phyloP scores from a whole-genome alignment of 2,797 vertebrate species.

The Amblyopsis hoosieri region DNA sequence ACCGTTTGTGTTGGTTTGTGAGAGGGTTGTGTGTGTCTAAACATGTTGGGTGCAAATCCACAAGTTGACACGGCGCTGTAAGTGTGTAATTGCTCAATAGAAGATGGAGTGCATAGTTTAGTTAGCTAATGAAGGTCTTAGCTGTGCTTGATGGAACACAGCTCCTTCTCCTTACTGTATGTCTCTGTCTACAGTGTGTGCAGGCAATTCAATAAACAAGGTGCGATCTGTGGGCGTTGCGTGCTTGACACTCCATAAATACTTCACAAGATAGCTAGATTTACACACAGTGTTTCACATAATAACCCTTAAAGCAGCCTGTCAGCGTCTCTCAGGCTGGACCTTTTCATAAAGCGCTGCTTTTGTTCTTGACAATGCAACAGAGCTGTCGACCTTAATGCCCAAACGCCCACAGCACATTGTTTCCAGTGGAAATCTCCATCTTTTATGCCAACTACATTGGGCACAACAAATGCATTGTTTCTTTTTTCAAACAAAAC shows the following conservation, averaged over 20 bases:
- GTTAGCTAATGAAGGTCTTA: constrained; percentile 47
- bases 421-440: constrained; percentile 49
- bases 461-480: constrained; percentile 44
- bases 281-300: constrained; percentile 6
- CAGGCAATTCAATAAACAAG: background rate
- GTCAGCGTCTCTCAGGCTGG: constrained; percentile 23
- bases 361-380: constrained; percentile 37
- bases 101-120: constrained; percentile 20
- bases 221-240: too few relatives aligned
- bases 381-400: constrained; percentile 29
- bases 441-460: constrained; percentile 39
- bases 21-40: constrained; percentile 19
- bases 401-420: constrained; percentile 46
- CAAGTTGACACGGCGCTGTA: constrained; percentile 38
- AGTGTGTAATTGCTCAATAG: constrained; percentile 22
- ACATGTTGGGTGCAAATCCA: constrained; percentile 26
- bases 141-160: constrained; percentile 13
- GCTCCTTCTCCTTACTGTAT: background rate
- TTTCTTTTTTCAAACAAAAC: constrained; percentile 40
- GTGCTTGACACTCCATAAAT: background rate
- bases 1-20: background rate
- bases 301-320: constrained; percentile 17
- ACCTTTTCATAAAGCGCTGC: constrained; percentile 44
- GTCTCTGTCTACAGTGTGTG: background rate
- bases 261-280: background rate